These are phyloP conservation scores for Cheilosia impressa DNA, from an alignment of 2,888 invertebrate species.

Conservation along the genomic window DNA sequence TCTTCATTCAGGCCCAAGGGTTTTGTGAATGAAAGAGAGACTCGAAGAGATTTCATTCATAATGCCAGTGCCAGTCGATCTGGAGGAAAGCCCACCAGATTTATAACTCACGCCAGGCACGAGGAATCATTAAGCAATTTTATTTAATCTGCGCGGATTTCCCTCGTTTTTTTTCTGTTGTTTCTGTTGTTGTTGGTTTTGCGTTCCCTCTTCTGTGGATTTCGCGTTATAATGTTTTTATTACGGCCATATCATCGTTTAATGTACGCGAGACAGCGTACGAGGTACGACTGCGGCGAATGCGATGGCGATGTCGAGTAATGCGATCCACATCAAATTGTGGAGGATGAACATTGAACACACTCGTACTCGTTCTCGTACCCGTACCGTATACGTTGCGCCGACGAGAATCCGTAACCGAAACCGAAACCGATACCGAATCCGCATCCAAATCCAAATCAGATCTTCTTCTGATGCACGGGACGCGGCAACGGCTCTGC, in stretches of 20 bases:
- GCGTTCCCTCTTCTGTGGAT: slow-evolving; percentile 39
- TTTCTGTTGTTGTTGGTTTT: slow-evolving; percentile 13
- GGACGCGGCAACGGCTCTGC: slow-evolving; percentile 37
- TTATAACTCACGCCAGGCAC: slow-evolving; percentile 74
- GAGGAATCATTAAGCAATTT: slow-evolving; percentile 76
- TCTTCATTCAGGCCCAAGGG: slow-evolving; percentile 63
- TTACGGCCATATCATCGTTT: slow-evolving; percentile 69
- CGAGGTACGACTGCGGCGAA: neutral
- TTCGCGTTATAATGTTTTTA: slow-evolving; percentile 72
- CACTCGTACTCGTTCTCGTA: too few relatives aligned
- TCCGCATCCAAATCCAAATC: slow-evolving; percentile 2
- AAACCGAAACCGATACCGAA: slow-evolving; percentile 1
- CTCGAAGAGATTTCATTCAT: slow-evolving; percentile 59
- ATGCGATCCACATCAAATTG: slow-evolving; percentile 71
- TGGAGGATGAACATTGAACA: slow-evolving; percentile 52
- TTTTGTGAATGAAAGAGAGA: slow-evolving; percentile 63
- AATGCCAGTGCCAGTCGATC: slow-evolving; percentile 51
- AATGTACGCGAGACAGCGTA: slow-evolving; percentile 35
- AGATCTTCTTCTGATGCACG: slow-evolving; percentile 32
- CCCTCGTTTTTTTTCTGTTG: slow-evolving; percentile 41
- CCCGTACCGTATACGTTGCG: slow-evolving; percentile 2
- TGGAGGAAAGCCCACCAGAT: slow-evolving; percentile 70
- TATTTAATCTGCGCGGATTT: slow-evolving; percentile 76
- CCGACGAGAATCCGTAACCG: slow-evolving; percentile 4
- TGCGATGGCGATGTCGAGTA: slow-evolving; percentile 52